Base-by-base conservation (phyloP, 2,797 vertebrate genomes). In the Diplodus puntazzo region DNA sequence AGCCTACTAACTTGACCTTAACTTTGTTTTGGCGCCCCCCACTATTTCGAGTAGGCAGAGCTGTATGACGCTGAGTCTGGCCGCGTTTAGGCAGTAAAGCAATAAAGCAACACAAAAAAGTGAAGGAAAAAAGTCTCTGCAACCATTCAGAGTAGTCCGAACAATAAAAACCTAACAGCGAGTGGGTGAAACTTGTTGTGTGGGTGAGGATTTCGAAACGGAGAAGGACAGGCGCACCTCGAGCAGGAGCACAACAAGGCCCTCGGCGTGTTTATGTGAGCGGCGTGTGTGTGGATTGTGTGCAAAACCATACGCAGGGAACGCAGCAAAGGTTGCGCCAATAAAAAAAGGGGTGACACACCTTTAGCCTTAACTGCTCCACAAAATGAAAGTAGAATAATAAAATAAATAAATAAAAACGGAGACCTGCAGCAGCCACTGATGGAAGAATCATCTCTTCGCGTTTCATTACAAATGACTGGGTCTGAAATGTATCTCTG, bases 1-100 rank as follows among this genome's bases (percentile, higher is more conserved):
- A 78, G 79, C 42, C 82, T 94, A 96, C 96, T 98, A 98, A 98
- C 98, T 99, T 99, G 98, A 99, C 98, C 98, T 99, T 99, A 98
- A 99, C 98, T 99, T 99, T 98, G 97, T 96, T 95, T 95, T 96
- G 96, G 95, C 95, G 95, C 25, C 95, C 96, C 95, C 95, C 95
- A 92, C 95, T 94, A 96, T 97, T 94, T 79, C 18, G 55, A 60
- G 65, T 9, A 69, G 81, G 34, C 75, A 8, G 49, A 80, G 81
- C 82, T 81, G 45, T 77, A 49, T 73, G 83, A 82, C 50, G 82
- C 75, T 69, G 88, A 25, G 30, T 95, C 95, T 96, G 96, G 92
- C 93, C 94, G 95, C 34, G n/a, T 83, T 78, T 69, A 30, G 79
- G 77, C 78, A 69, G 66, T 84, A 78, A 87, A 84, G 76, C 75